Percentiles rank a stretch among this genome's conserved stretches.
These are phyloP conservation scores for Onychorhynchus coronatus DNA, from an alignment of 2,113 vertebrate genomes.

Conservation along the genomic window DNA sequence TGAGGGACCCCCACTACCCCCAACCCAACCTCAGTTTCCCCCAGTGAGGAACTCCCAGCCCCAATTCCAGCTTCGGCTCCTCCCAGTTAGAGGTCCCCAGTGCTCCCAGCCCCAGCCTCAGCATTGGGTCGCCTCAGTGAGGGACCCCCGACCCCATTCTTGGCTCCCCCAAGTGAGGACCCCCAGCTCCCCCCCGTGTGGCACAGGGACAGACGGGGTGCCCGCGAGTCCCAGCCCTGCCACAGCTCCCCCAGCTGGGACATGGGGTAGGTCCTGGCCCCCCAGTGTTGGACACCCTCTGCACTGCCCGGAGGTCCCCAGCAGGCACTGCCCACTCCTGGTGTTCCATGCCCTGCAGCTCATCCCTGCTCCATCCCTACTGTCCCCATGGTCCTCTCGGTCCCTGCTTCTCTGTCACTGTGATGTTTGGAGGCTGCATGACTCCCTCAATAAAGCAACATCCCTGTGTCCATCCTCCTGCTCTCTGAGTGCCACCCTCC, in stretches of 20 bases:
- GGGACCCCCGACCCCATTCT: background rate
- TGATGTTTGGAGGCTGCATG: slow-evolving; percentile 37
- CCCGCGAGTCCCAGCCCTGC: background rate
- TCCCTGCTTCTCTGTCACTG: background rate
- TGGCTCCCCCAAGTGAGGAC: background rate
- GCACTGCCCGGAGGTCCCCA: background rate
- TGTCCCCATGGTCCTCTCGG: background rate
- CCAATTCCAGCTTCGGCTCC: background rate
- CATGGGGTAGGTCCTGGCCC: rapidly evolving
- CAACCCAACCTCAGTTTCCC: background rate
- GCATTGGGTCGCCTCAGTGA: background rate
- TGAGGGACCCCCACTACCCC: background rate
- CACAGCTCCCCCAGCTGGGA: background rate
- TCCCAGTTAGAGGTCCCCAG: background rate
- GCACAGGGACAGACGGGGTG: rapidly evolving
- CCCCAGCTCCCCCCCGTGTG: background rate
- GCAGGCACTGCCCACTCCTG: background rate
- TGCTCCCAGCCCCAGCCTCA: background rate
- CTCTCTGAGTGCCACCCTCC: background rate
- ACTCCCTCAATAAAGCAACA: slow-evolving; percentile 28
- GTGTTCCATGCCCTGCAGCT: rapidly evolving
- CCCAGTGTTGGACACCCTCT: background rate
- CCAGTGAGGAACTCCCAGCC: background rate
- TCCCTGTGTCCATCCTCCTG: background rate
- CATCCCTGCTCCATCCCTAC: rapidly evolving